Evolutionary conservation across 2,113 vertebrate species (phyloP), one percentile per base, ranked within the genome.

Genomic region (Ammodytes marinus): DNA sequence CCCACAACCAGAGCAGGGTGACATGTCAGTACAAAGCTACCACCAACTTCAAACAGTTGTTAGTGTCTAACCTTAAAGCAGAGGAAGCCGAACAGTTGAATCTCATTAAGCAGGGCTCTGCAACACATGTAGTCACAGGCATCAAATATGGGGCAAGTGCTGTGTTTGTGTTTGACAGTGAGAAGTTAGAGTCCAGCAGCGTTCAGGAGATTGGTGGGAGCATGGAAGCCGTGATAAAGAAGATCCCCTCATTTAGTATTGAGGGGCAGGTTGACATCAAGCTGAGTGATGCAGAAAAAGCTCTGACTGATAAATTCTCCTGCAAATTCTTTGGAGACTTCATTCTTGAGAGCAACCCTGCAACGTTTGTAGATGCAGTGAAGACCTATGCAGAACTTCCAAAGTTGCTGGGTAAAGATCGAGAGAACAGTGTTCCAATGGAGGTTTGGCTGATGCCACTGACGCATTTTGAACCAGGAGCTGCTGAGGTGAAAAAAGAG

Each of bases 121-220:
- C 89, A 9, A 88, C 89, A 27, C 89, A 92, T 9, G 52, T 91
- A 3, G 76, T 91, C 10, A 87, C 82, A 17, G 27, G 27, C 27
- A 27, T 27, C 27, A 27, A 27, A 27, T 89, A 84, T 19, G 87
- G 87, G 2, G 86, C 85, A 27, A 76, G 85, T 11, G 83, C 80
- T 3, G 58, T 90, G 61, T 85, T 92, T 76, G 87, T 89, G 11
- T 92, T 90, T 64, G 82, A 89, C 59, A 74, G 54, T 57, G 64
- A 77, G 17, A 65, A 73, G 39, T 40, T 87, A 8, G 74, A 82
- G 0, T 0, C 8, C 2, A 76, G 67, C 40, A 60, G 10, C 0
- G 39, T 81, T 0, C 11, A 72, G 55, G 2, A 27, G 0, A 53
- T 77, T 17, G 14, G 82, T 6, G 80, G 15, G 3, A 12, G 1